Evolutionary conservation across 2,113 vertebrate genomes (phyloP).

Genomic region (Laterallus jamaicensis): DNA sequence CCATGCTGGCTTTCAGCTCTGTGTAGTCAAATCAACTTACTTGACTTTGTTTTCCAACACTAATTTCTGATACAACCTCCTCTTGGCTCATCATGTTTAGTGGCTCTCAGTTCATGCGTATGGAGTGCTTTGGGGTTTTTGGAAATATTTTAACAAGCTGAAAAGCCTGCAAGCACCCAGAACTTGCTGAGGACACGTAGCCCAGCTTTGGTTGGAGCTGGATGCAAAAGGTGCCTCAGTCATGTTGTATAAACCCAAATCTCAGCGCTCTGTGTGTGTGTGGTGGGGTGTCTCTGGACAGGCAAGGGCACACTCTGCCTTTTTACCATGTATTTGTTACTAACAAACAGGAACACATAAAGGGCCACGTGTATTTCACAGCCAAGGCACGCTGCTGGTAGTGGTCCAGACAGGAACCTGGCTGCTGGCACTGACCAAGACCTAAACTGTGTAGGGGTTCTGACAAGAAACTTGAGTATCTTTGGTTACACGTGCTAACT

Average conservation of each 20-base stretch:
- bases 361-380: background rate
- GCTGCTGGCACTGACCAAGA: background rate
- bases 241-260: too few species aligned
- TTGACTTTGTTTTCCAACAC: background rate
- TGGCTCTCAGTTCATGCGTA: background rate
- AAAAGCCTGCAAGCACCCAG: background rate
- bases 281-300: background rate
- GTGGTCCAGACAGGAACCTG: background rate
- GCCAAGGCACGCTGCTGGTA: background rate
- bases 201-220: background rate
- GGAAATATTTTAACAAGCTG: background rate
- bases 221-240: background rate
- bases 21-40: background rate
- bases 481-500: background rate
- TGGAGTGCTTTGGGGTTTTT: background rate
- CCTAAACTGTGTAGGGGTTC: background rate
- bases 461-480: background rate
- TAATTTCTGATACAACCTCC: background rate
- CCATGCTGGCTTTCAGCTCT: background rate
- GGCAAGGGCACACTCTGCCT: background rate
- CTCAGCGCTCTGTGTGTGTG: background rate
- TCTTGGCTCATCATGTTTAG: accelerated
- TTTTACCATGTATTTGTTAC: background rate
- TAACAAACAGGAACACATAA: background rate
- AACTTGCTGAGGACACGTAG: background rate